Evolutionary conservation across 2,113 vertebrate genomes (phyloP).

Genomic region (Scortum barcoo): DNA sequence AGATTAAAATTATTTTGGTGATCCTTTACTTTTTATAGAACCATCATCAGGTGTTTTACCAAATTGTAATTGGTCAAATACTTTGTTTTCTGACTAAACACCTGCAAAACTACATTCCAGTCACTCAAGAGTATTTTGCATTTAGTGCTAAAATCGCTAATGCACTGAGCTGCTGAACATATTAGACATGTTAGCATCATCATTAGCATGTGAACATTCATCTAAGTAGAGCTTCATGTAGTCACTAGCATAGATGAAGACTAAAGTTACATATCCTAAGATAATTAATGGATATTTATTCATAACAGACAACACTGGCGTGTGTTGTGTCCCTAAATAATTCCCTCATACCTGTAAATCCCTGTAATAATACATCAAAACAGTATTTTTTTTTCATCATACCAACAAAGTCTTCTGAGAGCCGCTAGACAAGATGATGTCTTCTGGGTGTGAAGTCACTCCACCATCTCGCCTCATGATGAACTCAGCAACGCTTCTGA

Average conservation of each 20-base stretch:
- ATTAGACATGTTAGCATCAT: no score
- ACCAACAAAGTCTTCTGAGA: constrained; percentile 60
- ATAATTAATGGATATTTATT: background rate
- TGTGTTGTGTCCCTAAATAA: background rate
- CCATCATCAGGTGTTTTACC: no score
- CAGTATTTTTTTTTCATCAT: background rate
- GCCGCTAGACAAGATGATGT: constrained; percentile 67
- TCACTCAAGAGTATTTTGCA: no score
- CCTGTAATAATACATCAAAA: no score
- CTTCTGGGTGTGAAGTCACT: constrained; percentile 41
- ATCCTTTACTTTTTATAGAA: no score
- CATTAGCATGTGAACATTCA: background rate
- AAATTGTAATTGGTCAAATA: no score
- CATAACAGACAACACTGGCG: background rate
- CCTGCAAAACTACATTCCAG: no score
- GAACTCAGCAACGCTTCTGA: constrained; percentile 60
- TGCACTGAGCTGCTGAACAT: background rate
- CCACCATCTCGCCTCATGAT: constrained; percentile 71
- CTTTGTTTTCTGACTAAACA: no score
- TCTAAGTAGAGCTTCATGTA: no score
- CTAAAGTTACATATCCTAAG: background rate
- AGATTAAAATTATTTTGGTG: no score
- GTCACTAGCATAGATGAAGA: no score
- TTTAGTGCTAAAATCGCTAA: background rate
- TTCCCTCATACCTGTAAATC: background rate